Conservation (phyloP, 2,113 vertebrate species). For the Rattus norvegicus region GRCr8 NC_086035.1:20293001-20293500, state of each 20-base stretch:
- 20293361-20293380: background rate
- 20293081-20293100: background rate
- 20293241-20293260: background rate
- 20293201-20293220: background rate
- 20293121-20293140: background rate
- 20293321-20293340: background rate
- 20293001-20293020: background rate
- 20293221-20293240: background rate
- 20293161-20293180: background rate
- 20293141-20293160: too few relatives aligned
- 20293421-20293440: background rate
- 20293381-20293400: background rate
- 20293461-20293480: background rate
- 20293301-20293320: background rate
- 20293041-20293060: background rate
- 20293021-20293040: background rate
- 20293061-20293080: background rate
- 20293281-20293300: background rate
- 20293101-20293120: background rate
- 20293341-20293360: background rate
- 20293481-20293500: background rate
- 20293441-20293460: background rate
- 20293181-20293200: background rate
- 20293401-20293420: background rate
- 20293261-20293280: background rate